These are phyloP conservation scores for Limnephilus rhombicus DNA, from an alignment of 2,888 invertebrate genomes.

Conservation along the genomic window DNA sequence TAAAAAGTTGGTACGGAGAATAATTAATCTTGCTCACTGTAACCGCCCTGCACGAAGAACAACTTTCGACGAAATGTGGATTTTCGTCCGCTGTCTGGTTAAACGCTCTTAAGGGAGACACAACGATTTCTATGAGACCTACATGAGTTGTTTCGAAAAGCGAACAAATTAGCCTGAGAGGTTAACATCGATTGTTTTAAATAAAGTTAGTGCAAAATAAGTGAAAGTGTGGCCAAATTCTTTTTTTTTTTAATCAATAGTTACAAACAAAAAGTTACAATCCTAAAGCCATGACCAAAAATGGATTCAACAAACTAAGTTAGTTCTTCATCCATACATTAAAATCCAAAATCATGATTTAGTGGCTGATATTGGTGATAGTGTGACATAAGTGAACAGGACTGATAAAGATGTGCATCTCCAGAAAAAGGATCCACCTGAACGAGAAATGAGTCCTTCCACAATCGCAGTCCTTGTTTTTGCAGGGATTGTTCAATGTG, in stretches of 20 bases:
- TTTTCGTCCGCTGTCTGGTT: no score
- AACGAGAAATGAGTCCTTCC: slow-evolving; percentile 52
- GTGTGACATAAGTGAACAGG: slow-evolving; percentile 4
- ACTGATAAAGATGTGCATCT: slow-evolving; percentile 23
- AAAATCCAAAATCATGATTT: neutral
- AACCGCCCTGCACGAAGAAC: no score
- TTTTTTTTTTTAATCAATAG: neutral
- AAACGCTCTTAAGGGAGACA: no score
- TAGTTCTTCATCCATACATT: neutral
- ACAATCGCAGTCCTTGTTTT: slow-evolving; percentile 65
- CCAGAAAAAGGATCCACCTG: slow-evolving; percentile 30
- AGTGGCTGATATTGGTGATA: neutral
- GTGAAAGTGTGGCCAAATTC: neutral
- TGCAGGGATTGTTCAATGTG: slow-evolving; percentile 69
- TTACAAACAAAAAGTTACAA: neutral
- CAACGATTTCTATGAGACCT: no score
- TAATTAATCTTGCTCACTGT: no score
- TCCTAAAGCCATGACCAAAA: neutral
- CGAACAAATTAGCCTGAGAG: no score
- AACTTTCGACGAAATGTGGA: no score
- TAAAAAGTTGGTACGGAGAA: no score
- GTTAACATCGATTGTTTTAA: neutral
- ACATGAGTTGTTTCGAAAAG: no score
- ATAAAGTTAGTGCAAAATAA: neutral
- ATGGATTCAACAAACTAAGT: neutral